Percentiles rank a stretch among this genome's conserved stretches.
These are phyloP conservation scores for Hippocampus abdominalis DNA, from an alignment of 2,113 vertebrate species.

Conservation along the genomic window DNA sequence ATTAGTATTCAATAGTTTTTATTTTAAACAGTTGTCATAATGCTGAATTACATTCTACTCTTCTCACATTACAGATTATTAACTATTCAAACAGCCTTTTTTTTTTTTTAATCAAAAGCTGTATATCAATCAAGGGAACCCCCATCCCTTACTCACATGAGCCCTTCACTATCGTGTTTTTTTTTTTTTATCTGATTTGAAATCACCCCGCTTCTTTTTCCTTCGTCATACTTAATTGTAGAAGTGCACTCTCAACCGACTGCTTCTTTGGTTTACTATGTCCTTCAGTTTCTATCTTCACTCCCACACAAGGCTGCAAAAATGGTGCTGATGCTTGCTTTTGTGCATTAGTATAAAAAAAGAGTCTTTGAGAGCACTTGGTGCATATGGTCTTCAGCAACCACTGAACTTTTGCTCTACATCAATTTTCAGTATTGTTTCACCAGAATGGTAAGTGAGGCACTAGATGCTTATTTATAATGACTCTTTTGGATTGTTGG, in stretches of 20 bases:
- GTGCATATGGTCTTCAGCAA: conserved; percentile 13
- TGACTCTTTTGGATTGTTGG: background rate
- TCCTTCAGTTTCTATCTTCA: conserved; percentile 14
- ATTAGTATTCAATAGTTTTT: too few relatives aligned
- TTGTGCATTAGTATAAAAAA: conserved; percentile 31
- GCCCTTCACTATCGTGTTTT: conserved; percentile 12
- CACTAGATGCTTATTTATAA: background rate
- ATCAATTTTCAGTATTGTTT: conserved; percentile 11
- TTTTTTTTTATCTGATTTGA: background rate
- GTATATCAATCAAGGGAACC: conserved; percentile 23
- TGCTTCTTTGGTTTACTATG: conserved; percentile 7
- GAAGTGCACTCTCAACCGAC: conserved; percentile 25
- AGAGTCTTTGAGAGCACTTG: background rate
- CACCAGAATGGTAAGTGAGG: conserved; percentile 44
- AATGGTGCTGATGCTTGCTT: conserved; percentile 23
- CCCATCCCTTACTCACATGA: conserved; percentile 42
- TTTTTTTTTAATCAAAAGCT: too few relatives aligned
- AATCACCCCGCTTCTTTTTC: conserved; percentile 11
- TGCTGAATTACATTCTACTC: too few relatives aligned
- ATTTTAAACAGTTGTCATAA: too few relatives aligned
- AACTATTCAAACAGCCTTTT: too few relatives aligned
- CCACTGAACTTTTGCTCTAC: conserved; percentile 19
- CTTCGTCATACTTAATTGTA: conserved; percentile 22
- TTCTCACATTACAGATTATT: too few relatives aligned
- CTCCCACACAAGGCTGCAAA: background rate